A percentile compares a stretch with the other conserved stretches of the same genome.
These are phyloP conservation scores for Entelurus aequoreus DNA, from an alignment of 2,113 vertebrate genomes.

Conservation along the genomic window DNA sequence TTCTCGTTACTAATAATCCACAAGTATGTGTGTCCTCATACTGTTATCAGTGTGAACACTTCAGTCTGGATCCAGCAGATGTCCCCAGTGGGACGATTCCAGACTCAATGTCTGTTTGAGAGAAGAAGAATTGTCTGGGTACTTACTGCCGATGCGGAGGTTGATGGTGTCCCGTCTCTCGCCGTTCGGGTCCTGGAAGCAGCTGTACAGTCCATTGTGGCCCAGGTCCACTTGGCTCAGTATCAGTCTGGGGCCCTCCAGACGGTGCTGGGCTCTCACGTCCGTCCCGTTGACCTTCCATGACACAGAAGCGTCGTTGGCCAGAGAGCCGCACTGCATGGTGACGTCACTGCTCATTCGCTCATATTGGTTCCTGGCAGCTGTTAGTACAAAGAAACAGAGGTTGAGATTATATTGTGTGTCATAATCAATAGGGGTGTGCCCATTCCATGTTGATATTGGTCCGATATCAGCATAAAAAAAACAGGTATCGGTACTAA, in stretches of 20 bases:
- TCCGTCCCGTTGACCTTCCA: slow-evolving; percentile 93
- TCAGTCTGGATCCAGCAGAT: background rate
- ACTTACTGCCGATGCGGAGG: slow-evolving; percentile 90
- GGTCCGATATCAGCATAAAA: too few relatives aligned
- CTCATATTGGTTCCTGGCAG: slow-evolving; percentile 81
- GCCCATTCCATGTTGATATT: too few relatives aligned
- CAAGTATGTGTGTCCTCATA: background rate
- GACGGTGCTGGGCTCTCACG: slow-evolving; percentile 74
- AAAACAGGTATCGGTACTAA: too few relatives aligned
- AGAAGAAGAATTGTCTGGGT: slow-evolving; percentile 5
- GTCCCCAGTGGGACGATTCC: slow-evolving; percentile 17
- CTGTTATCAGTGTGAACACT: background rate
- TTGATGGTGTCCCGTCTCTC: slow-evolving; percentile 84
- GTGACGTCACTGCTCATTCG: slow-evolving; percentile 83
- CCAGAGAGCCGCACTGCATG: slow-evolving; percentile 87
- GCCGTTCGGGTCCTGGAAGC: slow-evolving; percentile 90
- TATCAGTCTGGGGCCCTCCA: slow-evolving; percentile 79
- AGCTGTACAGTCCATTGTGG: slow-evolving; percentile 86
- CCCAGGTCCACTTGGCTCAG: slow-evolving; percentile 78
- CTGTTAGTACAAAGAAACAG: slow-evolving; percentile 56
- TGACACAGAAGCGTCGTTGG: slow-evolving; percentile 78
- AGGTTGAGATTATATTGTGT: background rate
- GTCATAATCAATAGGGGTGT: too few relatives aligned
- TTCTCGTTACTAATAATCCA: too few relatives aligned
- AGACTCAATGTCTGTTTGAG: slow-evolving; percentile 25